These are phyloP conservation scores for Halictus quadricinctus DNA, from an alignment of 2,888 invertebrate genomes.

Conservation along the genomic window DNA sequence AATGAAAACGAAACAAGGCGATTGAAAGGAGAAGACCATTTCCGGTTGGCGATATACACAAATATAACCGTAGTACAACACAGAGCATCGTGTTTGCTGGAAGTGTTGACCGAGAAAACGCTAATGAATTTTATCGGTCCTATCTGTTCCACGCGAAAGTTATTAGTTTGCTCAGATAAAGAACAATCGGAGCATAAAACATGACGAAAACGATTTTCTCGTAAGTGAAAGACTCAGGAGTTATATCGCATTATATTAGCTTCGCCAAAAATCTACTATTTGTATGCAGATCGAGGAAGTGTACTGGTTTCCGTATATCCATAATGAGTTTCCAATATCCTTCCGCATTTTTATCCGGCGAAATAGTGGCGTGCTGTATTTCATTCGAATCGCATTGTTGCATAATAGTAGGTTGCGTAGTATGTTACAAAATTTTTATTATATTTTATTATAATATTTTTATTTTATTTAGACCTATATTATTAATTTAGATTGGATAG, in stretches of 20 bases:
- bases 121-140: neutral
- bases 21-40: neutral
- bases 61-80: neutral
- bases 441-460: neutral
- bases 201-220: neutral
- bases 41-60: neutral
- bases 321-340: neutral
- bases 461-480: too few relatives aligned
- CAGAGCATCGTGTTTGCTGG: neutral
- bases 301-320: neutral
- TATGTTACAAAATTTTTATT: neutral
- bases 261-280: neutral
- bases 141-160: neutral
- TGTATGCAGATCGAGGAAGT: neutral
- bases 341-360: neutral
- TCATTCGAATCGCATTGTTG: neutral
- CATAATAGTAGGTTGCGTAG: neutral
- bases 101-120: neutral
- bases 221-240: neutral
- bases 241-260: neutral
- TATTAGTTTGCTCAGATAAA: neutral
- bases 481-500: too few relatives aligned
- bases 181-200: neutral
- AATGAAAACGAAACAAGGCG: neutral
- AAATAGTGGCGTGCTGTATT: neutral